Conservation (phyloP, 2,888 invertebrate species). For the Diaprepes abbreviatus region DNA sequence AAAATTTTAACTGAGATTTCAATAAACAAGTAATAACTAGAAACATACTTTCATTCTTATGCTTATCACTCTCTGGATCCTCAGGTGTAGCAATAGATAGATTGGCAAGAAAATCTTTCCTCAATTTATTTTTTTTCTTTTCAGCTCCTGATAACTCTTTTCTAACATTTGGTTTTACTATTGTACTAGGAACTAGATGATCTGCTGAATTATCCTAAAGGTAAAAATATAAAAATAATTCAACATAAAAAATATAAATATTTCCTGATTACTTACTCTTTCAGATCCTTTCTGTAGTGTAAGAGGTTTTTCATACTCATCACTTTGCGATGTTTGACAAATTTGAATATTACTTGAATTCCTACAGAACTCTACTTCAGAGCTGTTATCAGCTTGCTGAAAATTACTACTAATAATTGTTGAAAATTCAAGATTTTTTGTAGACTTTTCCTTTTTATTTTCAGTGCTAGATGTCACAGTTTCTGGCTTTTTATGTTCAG, state of each 20-base stretch:
- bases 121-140: constrained; percentile 70
- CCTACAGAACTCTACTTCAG: constrained; percentile 50
- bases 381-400: constrained; percentile 47
- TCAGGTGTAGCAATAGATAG: constrained; percentile 70
- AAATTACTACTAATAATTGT: constrained; percentile 51
- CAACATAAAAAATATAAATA: too few species aligned
- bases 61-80: constrained; percentile 66
- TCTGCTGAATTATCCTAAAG: constrained; percentile 73
- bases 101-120: constrained; percentile 70
- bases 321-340: constrained; percentile 42
- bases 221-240: too few species aligned
- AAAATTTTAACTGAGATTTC: too few species aligned
- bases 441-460: constrained; percentile 24
- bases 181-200: constrained; percentile 71
- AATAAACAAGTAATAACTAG: too few species aligned
- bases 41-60: constrained; percentile 70
- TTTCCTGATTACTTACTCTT: too few species aligned
- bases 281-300: constrained; percentile 7
- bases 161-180: constrained; percentile 64
- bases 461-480: constrained; percentile 33
- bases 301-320: constrained; percentile 24
- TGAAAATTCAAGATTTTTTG: constrained; percentile 50
- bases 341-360: constrained; percentile 45
- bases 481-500: constrained; percentile 32
- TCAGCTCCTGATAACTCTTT: constrained; percentile 63